A percentile compares a stretch with the other conserved stretches of the same genome.
Evolutionary conservation across 1,140 invertebrate species (phyloP).

Genomic region (Pseudomyrmex gracilis): DNA sequence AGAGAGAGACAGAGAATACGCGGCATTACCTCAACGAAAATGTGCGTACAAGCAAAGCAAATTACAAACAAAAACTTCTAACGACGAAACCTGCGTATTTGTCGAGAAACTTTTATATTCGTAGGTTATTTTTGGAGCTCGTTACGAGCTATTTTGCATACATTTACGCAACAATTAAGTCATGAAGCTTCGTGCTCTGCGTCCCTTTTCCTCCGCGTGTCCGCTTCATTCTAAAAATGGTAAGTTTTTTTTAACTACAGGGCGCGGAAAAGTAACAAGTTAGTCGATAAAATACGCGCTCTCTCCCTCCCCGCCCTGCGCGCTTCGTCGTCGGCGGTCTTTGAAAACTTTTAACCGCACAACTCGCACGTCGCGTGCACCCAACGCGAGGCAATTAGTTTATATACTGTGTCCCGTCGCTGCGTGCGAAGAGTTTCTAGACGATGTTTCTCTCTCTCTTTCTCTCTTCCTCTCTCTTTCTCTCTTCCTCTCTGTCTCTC

Average conservation of each 20-base stretch:
- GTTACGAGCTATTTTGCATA: constrained; percentile 16
- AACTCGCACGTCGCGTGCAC: constrained; percentile 16
- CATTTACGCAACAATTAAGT: constrained; percentile 9
- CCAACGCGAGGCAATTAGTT: constrained; percentile 32
- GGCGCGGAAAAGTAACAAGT: background rate
- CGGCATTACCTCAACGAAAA: too few species aligned
- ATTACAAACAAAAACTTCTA: constrained; percentile 1
- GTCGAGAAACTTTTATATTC: background rate
- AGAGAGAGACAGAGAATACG: too few species aligned
- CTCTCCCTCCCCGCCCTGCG: too few species aligned
- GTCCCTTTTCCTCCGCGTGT: background rate
- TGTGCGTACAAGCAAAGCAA: too few species aligned
- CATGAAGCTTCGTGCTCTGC: too few species aligned
- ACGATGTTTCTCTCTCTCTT: background rate
- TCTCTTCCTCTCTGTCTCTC: too few species aligned
- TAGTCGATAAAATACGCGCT: constrained; percentile 26
- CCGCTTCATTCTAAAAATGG: background rate
- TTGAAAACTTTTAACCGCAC: constrained; percentile 27
- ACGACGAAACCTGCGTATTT: background rate
- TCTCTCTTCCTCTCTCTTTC: too few species aligned
- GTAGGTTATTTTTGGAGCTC: constrained; percentile 18
- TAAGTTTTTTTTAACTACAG: constrained; percentile 11
- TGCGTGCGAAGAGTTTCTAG: constrained; percentile 36
- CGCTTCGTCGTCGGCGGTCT: background rate
- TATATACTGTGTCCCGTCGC: background rate